Base-by-base conservation (phyloP, 2,113 vertebrate genomes). In the Scomber scombrus region DNA sequence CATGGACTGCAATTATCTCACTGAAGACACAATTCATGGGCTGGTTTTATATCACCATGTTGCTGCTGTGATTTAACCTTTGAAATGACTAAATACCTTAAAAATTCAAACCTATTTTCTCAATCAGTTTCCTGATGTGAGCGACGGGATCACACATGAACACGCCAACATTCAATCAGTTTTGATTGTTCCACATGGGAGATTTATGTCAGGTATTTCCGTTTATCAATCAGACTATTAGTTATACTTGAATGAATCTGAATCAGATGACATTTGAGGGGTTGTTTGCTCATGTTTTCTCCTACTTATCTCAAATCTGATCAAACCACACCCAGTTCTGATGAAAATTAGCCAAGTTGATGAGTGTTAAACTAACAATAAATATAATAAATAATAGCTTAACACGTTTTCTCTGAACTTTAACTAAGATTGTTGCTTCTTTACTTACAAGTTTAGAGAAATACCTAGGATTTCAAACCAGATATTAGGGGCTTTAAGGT, bases 1-100 rank as follows among this genome's bases (percentile, higher is more conserved):
- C 31, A 81, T 29, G 52, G 73, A 56, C 72, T 84, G 26, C 63
- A 69, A 6, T 46, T 40, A 68, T 72, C 31, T 31, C 16, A 4
- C 65, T 67, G 19, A 75, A 19, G 21, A 62, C 3, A 7, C 1
- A 68, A 19, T 61, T 40, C 34, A 40, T 6, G 34, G 34, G 34
- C 34, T 40, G 34, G 7, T 40, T 6, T 40, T 40, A 40, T 40
- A 40, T 40, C 34, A 40, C 31, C 31, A 34, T 9, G 34, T 9
- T 40, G 34, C 34, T 40, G 9, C 34, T 40, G 7, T 40, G 34
- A 40, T 8, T 40, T 40, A 40, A 9, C 34, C 34, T 40, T 7
- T 10, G 8, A 40, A 9, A 9, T 40, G 34, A 40, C 34, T 2
- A 40, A 40, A 40, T 9, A 40, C 34, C 34, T 40, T 40, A 40